Base-by-base conservation (phyloP, 2,113 vertebrate species). In the Pandion haliaetus region DNA sequence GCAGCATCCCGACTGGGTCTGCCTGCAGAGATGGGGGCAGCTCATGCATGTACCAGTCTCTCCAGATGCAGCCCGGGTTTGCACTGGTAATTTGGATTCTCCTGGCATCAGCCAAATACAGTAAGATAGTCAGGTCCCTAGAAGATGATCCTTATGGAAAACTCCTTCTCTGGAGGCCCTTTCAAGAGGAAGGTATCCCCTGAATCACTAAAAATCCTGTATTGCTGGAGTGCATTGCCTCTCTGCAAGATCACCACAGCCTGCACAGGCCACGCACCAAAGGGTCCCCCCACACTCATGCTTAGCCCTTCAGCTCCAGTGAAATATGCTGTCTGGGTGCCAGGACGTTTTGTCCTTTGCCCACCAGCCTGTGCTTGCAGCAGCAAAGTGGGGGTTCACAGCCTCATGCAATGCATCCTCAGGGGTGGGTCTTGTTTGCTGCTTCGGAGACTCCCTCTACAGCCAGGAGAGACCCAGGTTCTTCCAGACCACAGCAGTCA, bases 261-360 rank as follows among this genome's bases (percentile, higher is more conserved):
- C 63, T 31, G 63, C 42, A 32, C 0, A 0, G 40, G 24, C 31
- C n/a, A 17, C 0, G 2, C 40, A 29, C 57, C 1, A 0, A 36
- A 65, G 26, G 42, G 36, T 40, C 70, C 44, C 8, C 24, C 44
- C 0, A 2, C 2, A 1, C 67, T 59, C 47, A 11, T 1, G 2
- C 23, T 55, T 65, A 65, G 47, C 25, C 24, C 57, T 34, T 7
- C n/a, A 70, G 29, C 16, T n/a, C 44, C 52, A 31, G 32, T 28
- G 7, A 82, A 63, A 70, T 1, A 9, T 0, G 1, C n/a, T 54
- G 28, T 54, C 52, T 6, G 14, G n/a, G 8, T 9, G 23, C 10
- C 58, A 72, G 74, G 74, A 54, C 23, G 17, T 52, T 32, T 81
- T 25, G 14, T 36, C n/a, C 21, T 52, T 31, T n/a, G 57, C 26